Base-by-base conservation (phyloP, 2,888 invertebrate genomes). In the Lycia hirtaria region DNA sequence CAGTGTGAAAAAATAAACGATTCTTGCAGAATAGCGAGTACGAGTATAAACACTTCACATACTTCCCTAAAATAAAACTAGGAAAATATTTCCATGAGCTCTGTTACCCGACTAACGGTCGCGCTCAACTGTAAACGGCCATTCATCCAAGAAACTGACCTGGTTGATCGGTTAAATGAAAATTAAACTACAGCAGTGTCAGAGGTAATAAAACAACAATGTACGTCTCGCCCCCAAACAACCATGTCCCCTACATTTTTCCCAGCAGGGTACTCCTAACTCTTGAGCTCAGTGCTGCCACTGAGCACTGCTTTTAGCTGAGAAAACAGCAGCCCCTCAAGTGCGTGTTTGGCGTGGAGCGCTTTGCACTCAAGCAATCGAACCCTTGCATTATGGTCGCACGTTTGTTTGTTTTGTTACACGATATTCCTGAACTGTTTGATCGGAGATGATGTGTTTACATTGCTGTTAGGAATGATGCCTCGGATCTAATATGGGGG, bases 221-320 rank as follows among this genome's bases (percentile, higher is more conserved):
- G 7, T 26, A 9, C 26, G 26, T 26, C 26, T 26, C 26, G 26
- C 26, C 6, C 9, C 26, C 26, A 26, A 26, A 6, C 26, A 26
- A 26, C 9, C 26, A n/a, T n/a, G n/a, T n/a, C n/a, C n/a, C n/a
- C n/a, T n/a, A n/a, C n/a, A n/a, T n/a, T n/a, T n/a, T n/a, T n/a
- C n/a, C n/a, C n/a, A n/a, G 50, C 20, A 14, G n/a, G 2, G 41
- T 56, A 28, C 0, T 4, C 72, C 62, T 68, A 68, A 67, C 58
- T 56, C 22, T 66, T 67, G 69, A 71, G 72, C 75, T 15, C 41
- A 24, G 14, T 14, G 40, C n/a, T 7, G 26, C 41, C n/a, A n/a
- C n/a, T n/a, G n/a, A 41, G 41, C 37, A 22, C 9, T 68, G 80
- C 89, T 89, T 89, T 90, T 88, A 90, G 84, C 85, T 86, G 86